Base-by-base conservation (phyloP, 2,888 invertebrate species). In the Dryobotodes eremita region DNA sequence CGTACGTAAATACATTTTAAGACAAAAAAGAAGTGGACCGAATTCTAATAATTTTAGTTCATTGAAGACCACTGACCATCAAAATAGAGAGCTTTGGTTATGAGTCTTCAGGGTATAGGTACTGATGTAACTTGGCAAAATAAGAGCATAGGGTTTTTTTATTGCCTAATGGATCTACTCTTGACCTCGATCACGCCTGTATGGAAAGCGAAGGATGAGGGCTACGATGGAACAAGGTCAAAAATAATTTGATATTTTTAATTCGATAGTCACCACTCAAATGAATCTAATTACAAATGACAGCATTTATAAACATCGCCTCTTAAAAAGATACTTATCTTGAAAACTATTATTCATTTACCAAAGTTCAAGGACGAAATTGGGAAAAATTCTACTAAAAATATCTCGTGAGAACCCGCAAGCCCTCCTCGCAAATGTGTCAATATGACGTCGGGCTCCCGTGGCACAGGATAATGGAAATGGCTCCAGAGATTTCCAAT, bases 401-500 rank as follows among this genome's bases (percentile, higher is more conserved):
- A 80, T 75, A 85, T 57, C 26, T 59, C 23, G 48, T 26, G 55
- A 53, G 11, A 53, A 50, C 53, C 36, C 71, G 17, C 36, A 66
- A 65, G 48, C 50, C 68, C 76, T 74, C 61, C 74, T 75, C 61
- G 62, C 69, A 80, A 82, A 83, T 81, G 78, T 87, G 79, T 77
- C 75, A 77, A 77, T 75, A 71, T 75, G 78, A 82, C 71, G 61
- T 68, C 68, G 55, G 72, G 69, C 75, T 82, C 55, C 59, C 46
- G 26, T 46, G 62, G 64, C 48, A 80, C 81, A 75, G 53, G 73
- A 83, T 89, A 86, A 88, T 84, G 82, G 75, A 83, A 73, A 62
- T 1, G 71, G 42, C 77, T 78, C 71, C 71, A 65, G 81, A 84
- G 83, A 78, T 78, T 79, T 65, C 61, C 64, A 55, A 57, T n/a